Conservation (phyloP, 2,888 invertebrate species). For the Scaeva pyrastri region DNA sequence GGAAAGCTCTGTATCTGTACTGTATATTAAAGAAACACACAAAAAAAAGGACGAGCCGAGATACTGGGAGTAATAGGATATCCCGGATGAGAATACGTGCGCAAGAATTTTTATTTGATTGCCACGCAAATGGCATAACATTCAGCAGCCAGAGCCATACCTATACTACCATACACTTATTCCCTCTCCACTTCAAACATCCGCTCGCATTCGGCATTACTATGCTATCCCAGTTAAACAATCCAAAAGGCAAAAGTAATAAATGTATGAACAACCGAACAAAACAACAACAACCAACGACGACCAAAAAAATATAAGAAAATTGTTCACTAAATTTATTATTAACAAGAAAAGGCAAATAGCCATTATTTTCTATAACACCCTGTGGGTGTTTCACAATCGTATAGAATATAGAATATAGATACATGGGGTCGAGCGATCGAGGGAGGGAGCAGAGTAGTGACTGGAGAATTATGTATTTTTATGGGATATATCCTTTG, state of each 20-base stretch:
- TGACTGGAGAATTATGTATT: slow-evolving; percentile 65
- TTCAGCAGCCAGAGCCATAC: slow-evolving; percentile 14
- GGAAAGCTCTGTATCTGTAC: slow-evolving; percentile 15
- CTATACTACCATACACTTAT: no score
- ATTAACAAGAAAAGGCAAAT: slow-evolving; percentile 68
- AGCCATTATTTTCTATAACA: slow-evolving; percentile 72
- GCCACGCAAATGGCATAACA: slow-evolving; percentile 73
- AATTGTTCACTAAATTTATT: slow-evolving; percentile 72
- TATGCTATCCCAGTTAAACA: slow-evolving; percentile 19
- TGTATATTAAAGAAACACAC: slow-evolving; percentile 31
- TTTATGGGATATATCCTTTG: slow-evolving; percentile 57
- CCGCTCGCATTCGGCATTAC: slow-evolving; percentile 13
- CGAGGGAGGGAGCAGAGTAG: slow-evolving; percentile 15
- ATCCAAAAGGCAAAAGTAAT: slow-evolving; percentile 14
- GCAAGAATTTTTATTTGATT: slow-evolving; percentile 75
- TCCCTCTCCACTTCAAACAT: no score
- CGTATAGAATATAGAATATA: slow-evolving; percentile 5
- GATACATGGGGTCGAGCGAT: no score
- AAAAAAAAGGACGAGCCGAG: not conserved
- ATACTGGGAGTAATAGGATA: slow-evolving; percentile 43
- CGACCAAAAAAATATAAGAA: slow-evolving; percentile 42
- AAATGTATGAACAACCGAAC: not conserved
- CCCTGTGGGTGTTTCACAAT: slow-evolving; percentile 66
- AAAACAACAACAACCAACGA: slow-evolving; percentile 1
- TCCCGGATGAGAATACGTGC: slow-evolving; percentile 64